These are phyloP conservation scores for Anoncus sp. DNA, from an alignment of 2,888 invertebrate genomes.

Conservation along the genomic window DNA sequence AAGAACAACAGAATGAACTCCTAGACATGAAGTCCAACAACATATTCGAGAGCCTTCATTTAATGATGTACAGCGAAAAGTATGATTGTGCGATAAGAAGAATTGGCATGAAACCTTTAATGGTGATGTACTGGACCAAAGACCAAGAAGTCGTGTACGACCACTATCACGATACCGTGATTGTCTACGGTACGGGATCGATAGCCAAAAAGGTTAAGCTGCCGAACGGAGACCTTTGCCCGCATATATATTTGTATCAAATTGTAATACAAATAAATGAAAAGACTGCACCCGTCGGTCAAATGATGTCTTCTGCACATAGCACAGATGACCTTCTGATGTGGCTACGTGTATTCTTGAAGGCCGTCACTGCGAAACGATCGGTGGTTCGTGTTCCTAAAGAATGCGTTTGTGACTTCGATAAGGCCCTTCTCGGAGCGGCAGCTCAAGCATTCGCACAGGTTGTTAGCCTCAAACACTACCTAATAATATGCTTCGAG, in stretches of 20 bases:
- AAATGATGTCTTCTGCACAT: conserved; percentile 35
- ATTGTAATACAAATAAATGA: conserved; percentile 29
- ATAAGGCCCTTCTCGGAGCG: conserved; percentile 53
- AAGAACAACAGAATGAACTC: conserved; percentile 8
- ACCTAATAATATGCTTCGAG: not conserved
- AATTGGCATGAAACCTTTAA: conserved; percentile 51
- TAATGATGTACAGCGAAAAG: conserved; percentile 50
- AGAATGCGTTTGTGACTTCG: conserved; percentile 50
- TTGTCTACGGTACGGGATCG: conserved; percentile 53
- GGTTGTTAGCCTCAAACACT: not conserved
- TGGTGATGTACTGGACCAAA: conserved; percentile 42
- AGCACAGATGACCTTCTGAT: not conserved
- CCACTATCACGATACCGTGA: conserved; percentile 37
- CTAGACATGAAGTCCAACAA: conserved; percentile 23
- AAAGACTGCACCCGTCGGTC: conserved; percentile 46
- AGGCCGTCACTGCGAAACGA: conserved; percentile 37
- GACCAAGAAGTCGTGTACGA: conserved; percentile 46
- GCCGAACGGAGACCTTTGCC: conserved; percentile 46
- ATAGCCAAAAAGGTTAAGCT: conserved; percentile 47
- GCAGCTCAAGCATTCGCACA: conserved; percentile 28
- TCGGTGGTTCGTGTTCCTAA: conserved; percentile 38
- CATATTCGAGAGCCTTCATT: conserved; percentile 23
- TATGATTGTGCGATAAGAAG: conserved; percentile 19
- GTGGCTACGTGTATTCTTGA: conserved; percentile 50
- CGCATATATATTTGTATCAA: conserved; percentile 58